phyloP scores from a whole-genome alignment of 2,113 vertebrate species.

The Melanerpes formicivorus region DNA sequence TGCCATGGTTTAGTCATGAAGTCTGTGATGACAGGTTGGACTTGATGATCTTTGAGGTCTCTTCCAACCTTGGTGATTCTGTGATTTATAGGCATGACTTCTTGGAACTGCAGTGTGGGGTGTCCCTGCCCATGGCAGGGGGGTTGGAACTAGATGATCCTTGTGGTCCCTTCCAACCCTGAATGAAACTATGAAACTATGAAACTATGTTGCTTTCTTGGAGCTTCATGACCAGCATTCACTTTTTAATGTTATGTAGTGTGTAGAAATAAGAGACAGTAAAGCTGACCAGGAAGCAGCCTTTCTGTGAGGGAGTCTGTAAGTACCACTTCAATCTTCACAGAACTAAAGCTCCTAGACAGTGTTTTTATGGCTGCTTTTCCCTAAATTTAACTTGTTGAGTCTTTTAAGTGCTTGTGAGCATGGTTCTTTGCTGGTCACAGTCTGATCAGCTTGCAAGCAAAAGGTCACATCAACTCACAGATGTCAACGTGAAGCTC shows the following conservation, averaged over 20 bases:
- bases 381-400: background rate
- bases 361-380: background rate
- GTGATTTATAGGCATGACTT: background rate
- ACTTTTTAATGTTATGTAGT: background rate
- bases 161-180: too few relatives aligned
- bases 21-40: too few relatives aligned
- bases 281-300: background rate
- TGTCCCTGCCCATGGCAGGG: too few relatives aligned
- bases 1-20: too few relatives aligned
- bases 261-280: background rate
- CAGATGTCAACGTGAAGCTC: constrained; percentile 33
- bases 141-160: too few relatives aligned
- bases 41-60: too few relatives aligned
- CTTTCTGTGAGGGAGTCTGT: background rate
- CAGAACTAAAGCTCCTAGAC: background rate
- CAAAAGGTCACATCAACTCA: constrained; percentile 31
- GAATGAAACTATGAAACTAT: too few relatives aligned
- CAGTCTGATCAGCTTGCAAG: background rate
- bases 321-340: background rate
- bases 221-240: background rate
- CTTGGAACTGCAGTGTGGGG: background rate
- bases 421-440: background rate
- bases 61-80: too few relatives aligned
- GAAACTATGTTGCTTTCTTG: background rate
- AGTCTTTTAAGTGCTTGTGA: background rate